Base-by-base conservation (phyloP, 2,113 vertebrate species). In the Neolamprologus sp. region DNA sequence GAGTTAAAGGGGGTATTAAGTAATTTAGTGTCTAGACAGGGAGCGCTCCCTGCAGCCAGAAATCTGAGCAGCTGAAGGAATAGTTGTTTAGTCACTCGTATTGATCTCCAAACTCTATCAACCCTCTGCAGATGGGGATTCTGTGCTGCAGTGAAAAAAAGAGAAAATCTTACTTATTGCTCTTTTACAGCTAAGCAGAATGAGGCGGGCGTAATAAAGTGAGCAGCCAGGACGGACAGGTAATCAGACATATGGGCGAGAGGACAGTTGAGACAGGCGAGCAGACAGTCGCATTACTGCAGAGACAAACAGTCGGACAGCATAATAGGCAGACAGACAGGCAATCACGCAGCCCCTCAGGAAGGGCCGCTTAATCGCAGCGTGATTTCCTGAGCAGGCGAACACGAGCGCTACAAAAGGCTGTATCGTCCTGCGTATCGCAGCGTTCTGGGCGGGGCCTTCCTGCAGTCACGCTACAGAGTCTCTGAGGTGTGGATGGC, bases 321-420 rank as follows among this genome's bases (percentile, higher is more conserved):
- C 9, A 8, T 79, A 54, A 81, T 7, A 33, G 65, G 19, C 83
- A 49, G 37, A 30, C 83, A 33, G 79, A 47, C 82, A 75, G 53
- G 35, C 58, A 83, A 57, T 45, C 37, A 84, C 35, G 5, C 75
- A 71, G 85, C 47, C 21, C 1, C 23, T 63, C 82, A 53, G 89
- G 89, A 88, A 81, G 80, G 51, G 35, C 57, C 75, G 9, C 23
- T 87, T 90, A 90, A 89, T 94, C 91, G 81, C 37, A 4, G 54
- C 63, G 89, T 90, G 85, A 89, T 92, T 94, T 94, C 91, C 92
- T 88, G 85, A 78, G 63, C 68, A 4, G 87, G 47, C 79, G 2
- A 19, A 51, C 79, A 23, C 79, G 54, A 80, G 4, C 7, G 9
- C 58, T 84, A 57, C 87, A 75, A 54, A 80, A 65, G 81, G 21